Conservation (phyloP, 2,113 vertebrate genomes). For the Murina feae region DNA sequence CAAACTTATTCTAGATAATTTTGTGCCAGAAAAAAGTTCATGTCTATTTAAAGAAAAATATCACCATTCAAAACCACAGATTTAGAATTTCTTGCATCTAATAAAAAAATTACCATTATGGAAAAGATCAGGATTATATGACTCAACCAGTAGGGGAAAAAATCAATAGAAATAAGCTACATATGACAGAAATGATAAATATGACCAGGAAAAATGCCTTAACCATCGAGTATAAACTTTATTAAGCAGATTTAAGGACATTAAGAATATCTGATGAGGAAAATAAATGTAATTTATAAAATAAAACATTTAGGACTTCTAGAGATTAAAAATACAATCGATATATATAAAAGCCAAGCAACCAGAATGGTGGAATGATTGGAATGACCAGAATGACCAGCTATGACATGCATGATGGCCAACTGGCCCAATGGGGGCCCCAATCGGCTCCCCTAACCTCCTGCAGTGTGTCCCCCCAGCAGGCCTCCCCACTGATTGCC, state of each 20-base stretch:
- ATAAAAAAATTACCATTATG: not conserved
- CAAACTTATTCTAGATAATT: not conserved
- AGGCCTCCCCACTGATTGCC: no score
- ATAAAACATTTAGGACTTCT: not conserved
- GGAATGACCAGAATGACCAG: no score
- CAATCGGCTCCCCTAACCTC: no score
- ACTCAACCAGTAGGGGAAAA: not conserved
- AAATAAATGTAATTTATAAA: not conserved
- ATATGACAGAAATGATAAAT: not conserved
- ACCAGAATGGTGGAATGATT: no score
- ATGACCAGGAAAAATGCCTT: not conserved
- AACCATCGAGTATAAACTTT: not conserved
- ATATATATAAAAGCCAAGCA: no score
- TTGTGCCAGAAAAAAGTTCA: not conserved
- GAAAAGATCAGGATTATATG: not conserved
- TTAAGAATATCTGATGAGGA: not conserved
- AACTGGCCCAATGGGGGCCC: no score
- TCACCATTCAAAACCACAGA: not conserved
- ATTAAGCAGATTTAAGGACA: not conserved
- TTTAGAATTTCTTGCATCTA: not conserved
- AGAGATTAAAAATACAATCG: not conserved
- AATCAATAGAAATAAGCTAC: not conserved
- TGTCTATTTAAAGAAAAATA: not conserved
- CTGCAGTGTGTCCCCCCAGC: fast-evolving
- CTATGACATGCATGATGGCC: no score